A percentile compares a stretch with the other conserved stretches of the same genome.
Evolutionary conservation across 2,888 invertebrate genomes (phyloP).

Genomic region (Autographa gamma): DNA sequence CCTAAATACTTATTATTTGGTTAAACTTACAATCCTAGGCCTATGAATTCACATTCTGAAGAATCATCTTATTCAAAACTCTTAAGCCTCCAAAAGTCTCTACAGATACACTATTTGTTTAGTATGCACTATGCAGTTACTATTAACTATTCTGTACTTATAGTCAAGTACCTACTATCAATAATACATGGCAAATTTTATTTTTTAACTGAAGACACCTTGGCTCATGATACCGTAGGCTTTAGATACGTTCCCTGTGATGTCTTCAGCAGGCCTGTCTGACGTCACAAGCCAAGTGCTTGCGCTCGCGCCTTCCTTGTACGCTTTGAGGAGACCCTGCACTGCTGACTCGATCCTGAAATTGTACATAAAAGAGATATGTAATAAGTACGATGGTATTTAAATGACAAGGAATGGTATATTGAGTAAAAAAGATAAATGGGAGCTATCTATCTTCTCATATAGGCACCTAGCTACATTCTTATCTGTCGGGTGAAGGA

Average conservation of each 20-base stretch:
- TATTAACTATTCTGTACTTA: background rate
- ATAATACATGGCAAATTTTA: background rate
- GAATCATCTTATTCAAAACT: too few relatives aligned
- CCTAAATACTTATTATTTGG: too few relatives aligned
- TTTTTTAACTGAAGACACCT: constrained; percentile 60
- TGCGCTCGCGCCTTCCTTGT: constrained; percentile 70
- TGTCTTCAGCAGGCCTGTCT: constrained; percentile 74
- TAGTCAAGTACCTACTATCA: too few relatives aligned
- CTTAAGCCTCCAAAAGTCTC: background rate
- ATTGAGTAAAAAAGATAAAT: too few relatives aligned
- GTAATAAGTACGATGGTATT: background rate
- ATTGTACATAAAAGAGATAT: constrained; percentile 18
- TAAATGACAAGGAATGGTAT: too few relatives aligned
- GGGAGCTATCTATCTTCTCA: too few relatives aligned
- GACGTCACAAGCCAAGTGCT: constrained; percentile 79
- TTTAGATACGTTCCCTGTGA: constrained; percentile 71
- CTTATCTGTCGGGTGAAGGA: too few relatives aligned
- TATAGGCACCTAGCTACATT: too few relatives aligned
- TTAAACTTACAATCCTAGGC: too few relatives aligned
- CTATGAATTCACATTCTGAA: too few relatives aligned
- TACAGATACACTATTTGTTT: background rate
- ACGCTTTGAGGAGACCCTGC: constrained; percentile 70
- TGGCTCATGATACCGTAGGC: constrained; percentile 71
- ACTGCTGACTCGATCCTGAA: constrained; percentile 75
- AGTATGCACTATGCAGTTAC: too few relatives aligned